A percentile compares a stretch with the other conserved stretches of the same genome.
Conservation (phyloP, 2,888 invertebrate genomes). For the Oconnorella tubifera region DNA sequence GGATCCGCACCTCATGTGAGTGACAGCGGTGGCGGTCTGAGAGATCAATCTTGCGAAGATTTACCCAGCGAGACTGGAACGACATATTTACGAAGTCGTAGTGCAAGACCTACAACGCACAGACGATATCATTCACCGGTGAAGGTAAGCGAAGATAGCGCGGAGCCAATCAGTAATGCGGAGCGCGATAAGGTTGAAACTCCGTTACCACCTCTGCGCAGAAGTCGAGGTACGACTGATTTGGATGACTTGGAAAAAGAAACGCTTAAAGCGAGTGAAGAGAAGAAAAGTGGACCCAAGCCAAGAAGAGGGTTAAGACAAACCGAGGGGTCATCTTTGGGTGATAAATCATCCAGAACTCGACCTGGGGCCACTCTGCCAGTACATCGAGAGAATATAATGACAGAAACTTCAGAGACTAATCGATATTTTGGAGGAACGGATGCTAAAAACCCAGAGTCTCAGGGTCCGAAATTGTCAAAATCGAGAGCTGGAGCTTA, state of each 20-base stretch:
- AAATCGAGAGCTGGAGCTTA: too few species aligned
- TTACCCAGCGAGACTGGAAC: background rate
- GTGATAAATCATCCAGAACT: background rate
- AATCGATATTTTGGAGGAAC: background rate
- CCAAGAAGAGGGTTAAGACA: too few species aligned
- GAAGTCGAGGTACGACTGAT: too few species aligned
- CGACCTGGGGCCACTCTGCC: background rate
- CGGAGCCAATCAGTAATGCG: too few species aligned
- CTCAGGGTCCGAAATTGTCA: too few species aligned
- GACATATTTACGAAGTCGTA: background rate
- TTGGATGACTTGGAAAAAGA: too few species aligned
- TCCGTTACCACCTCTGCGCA: too few species aligned
- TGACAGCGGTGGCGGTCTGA: background rate
- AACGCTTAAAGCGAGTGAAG: too few species aligned
- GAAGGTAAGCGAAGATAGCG: background rate
- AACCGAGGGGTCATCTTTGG: too few species aligned
- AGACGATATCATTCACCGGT: background rate
- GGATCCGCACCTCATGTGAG: constrained; percentile 7
- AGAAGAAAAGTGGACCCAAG: too few species aligned
- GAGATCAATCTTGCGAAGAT: background rate
- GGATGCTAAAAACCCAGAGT: background rate
- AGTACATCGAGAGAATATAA: background rate
- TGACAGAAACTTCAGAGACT: background rate
- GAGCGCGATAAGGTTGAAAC: too few species aligned
- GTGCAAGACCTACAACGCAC: background rate